These are phyloP conservation scores for Ernsta delagoae DNA, from an alignment of 2,888 invertebrate species.

Conservation along the genomic window DNA sequence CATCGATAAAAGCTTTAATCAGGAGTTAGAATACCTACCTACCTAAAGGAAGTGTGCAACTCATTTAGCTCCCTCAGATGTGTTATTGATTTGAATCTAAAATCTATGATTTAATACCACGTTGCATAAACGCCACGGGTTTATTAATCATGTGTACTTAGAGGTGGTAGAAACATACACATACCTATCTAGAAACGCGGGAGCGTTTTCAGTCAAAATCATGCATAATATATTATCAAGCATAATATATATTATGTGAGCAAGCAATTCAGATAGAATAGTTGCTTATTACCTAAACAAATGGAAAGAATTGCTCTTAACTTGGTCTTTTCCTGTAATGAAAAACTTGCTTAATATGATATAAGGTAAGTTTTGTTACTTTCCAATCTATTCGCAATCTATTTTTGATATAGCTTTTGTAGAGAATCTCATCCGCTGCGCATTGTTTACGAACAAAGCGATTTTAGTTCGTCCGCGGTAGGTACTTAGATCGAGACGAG, in stretches of 20 bases:
- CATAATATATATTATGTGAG: no score
- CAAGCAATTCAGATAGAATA: no score
- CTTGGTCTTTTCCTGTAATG: neutral
- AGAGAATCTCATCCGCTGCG: constrained; percentile 63
- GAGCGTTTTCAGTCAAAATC: no score
- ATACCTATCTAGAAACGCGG: no score
- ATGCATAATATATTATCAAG: no score
- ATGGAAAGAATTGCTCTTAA: no score
- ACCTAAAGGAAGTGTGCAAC: constrained; percentile 54
- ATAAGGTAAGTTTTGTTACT: neutral
- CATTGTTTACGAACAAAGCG: constrained; percentile 79
- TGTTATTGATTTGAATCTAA: constrained; percentile 17
- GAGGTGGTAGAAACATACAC: no score
- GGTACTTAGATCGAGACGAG: constrained; percentile 44
- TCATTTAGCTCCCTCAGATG: constrained; percentile 44
- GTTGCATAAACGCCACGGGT: neutral
- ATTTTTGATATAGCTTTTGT: constrained; percentile 68
- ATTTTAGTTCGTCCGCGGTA: constrained; percentile 62
- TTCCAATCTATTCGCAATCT: constrained; percentile 19
- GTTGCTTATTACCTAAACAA: no score
- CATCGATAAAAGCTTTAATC: constrained; percentile 83
- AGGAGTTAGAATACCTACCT: constrained; percentile 71
- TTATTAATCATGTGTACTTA: no score
- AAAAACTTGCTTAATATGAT: neutral
- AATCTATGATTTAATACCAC: neutral